Base-by-base conservation (phyloP, 1,140 invertebrate genomes). In the Atta cephalotes region DNA sequence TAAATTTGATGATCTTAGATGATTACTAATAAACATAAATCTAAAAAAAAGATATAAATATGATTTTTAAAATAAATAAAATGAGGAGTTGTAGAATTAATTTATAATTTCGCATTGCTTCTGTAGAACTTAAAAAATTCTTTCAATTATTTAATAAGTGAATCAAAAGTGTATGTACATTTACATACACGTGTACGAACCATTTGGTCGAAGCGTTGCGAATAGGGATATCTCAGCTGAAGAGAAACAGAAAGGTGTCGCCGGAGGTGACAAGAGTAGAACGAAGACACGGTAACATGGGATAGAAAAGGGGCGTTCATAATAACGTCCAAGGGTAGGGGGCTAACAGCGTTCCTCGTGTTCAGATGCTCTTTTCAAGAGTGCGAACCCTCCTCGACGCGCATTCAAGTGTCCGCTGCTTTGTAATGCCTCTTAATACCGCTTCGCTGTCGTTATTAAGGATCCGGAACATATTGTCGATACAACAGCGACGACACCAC, bases 371-470 rank as follows among this genome's bases (percentile, higher is more conserved):
- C 93, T 94, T 94, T 94, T 94, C 90, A 94, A 93, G 92, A 93
- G 92, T 85, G 39, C 56, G 88, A 93, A 93, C 93, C 92, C 86
- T 88, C 91, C 89, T 93, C 94, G 92, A 93, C 93, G 89, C 68
- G 93, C 91, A 95, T 95, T 95, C 93, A 95, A 95, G 94, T 95
- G 94, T 95, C 94, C 92, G 78, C 86, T 87, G 92, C 92, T 93
- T 95, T 95, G 94, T 94, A 93, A 94, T 94, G 85, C 92, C 92
- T 93, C 93, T 94, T 95, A 95, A 94, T 94, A 90, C 93, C 91
- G 92, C 89, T 94, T 82, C 68, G 58, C 92, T 93, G 93, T 94
- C 93, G 92, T 94, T 94, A 94, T 93, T 91, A 93, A 93, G 89
- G 91, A 94, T 92, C 91, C 92, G 93, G 92, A 93, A 93, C 93